Conservation (phyloP, 1,140 invertebrate genomes). For the Propsilocerus akamusi region DNA sequence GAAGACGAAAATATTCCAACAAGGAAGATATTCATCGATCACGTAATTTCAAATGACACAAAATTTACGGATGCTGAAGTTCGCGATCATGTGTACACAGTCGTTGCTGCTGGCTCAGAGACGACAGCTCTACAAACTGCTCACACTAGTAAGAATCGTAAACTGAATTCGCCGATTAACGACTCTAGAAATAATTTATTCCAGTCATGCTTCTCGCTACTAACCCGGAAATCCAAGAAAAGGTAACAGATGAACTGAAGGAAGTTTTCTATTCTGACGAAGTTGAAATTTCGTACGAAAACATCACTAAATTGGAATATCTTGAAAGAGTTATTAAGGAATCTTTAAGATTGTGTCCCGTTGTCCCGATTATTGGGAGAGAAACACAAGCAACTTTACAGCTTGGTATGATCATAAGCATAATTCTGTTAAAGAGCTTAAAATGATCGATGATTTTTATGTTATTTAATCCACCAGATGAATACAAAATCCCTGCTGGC, state of each 20-base stretch:
- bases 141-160: too few species aligned
- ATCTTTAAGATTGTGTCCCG: conserved; percentile 29
- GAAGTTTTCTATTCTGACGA: neutral
- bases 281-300: neutral
- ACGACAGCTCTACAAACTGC: too few species aligned
- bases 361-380: conserved; percentile 29
- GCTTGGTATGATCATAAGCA: conserved; percentile 8
- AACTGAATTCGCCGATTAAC: too few species aligned
- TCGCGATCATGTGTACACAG: neutral
- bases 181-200: too few species aligned
- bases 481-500: neutral
- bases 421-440: too few species aligned
- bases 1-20: neutral
- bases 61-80: neutral
- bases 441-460: neutral
- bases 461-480: neutral
- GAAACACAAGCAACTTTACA: conserved; percentile 6
- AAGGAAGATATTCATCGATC: neutral
- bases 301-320: conserved; percentile 8
- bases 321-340: conserved; percentile 18
- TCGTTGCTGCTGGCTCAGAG: neutral
- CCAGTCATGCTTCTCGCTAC: conserved; percentile 14
- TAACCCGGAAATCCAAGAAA: conserved; percentile 11
- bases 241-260: neutral
- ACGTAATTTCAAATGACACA: neutral